A percentile compares a stretch with the other conserved stretches of the same genome.
These are phyloP conservation scores for Zoanthus sociatus DNA, from an alignment of 92 coral and sea anemone species.

Conservation along the genomic window DNA sequence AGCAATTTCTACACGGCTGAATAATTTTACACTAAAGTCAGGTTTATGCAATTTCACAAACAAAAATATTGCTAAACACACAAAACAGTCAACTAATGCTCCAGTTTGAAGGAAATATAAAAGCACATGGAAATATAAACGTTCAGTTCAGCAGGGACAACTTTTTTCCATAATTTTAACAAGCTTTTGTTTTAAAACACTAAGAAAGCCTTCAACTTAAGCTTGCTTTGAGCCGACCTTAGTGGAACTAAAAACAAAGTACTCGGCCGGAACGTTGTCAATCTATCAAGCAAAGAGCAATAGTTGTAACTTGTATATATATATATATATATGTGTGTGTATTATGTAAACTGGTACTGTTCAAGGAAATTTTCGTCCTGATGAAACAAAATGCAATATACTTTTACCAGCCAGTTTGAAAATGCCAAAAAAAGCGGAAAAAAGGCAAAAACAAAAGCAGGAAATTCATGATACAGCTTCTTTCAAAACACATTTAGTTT, in stretches of 20 bases:
- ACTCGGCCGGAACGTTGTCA: background rate
- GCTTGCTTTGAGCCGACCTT: too few relatives aligned
- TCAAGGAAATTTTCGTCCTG: constrained; percentile 7
- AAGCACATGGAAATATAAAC: constrained; percentile 4
- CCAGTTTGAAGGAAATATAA: constrained; percentile 24
- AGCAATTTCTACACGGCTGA: background rate
- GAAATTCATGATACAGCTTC: constrained; percentile 68
- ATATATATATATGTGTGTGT: too few relatives aligned
- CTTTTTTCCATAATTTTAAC: background rate
- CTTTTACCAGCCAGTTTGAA: constrained; percentile 8
- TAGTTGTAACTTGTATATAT: background rate
- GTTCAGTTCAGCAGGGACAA: background rate
- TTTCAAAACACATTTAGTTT: constrained; percentile 63
- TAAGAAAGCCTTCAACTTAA: background rate
- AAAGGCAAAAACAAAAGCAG: constrained; percentile 60
- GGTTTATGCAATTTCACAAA: background rate
- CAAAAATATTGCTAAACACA: background rate
- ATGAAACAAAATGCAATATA: background rate
- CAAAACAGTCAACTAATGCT: background rate
- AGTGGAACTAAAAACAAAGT: background rate
- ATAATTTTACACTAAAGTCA: background rate
- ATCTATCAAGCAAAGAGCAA: background rate
- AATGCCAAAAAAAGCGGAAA: constrained; percentile 43
- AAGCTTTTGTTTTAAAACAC: background rate
- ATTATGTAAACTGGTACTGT: background rate